These are phyloP conservation scores for Tenthredo livida DNA, from an alignment of 2,888 invertebrate species.

Conservation along the genomic window DNA sequence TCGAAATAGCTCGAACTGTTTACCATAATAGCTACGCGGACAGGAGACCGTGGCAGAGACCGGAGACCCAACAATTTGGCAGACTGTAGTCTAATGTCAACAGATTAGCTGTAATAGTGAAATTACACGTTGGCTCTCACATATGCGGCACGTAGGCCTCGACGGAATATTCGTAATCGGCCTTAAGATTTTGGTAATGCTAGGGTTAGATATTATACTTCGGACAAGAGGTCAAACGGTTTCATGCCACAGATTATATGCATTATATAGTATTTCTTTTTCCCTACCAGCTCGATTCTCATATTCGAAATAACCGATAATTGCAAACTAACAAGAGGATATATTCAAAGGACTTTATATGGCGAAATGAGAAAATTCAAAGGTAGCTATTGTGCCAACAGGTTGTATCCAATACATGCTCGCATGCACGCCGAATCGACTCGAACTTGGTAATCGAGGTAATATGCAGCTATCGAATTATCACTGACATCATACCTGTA, in stretches of 20 bases:
- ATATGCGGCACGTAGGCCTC: constrained; percentile 29
- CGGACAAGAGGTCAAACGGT: constrained; percentile 74
- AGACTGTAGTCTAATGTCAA: constrained; percentile 74
- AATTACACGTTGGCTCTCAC: constrained; percentile 75
- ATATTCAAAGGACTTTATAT: not conserved
- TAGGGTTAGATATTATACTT: constrained; percentile 74
- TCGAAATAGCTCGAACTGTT: constrained; percentile 71
- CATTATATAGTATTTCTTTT: constrained; percentile 74
- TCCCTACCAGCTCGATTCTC: constrained; percentile 66
- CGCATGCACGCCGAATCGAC: not conserved
- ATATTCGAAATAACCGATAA: constrained; percentile 67
- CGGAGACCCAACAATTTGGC: constrained; percentile 54
- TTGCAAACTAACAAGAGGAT: constrained; percentile 55
- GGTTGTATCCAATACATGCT: not conserved
- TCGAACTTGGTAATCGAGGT: too few relatives aligned
- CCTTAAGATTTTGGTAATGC: constrained; percentile 74
- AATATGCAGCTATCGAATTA: too few relatives aligned
- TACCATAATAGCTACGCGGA: constrained; percentile 71
- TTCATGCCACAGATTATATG: constrained; percentile 73
- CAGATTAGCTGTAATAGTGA: constrained; percentile 78
- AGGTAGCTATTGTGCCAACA: not conserved
- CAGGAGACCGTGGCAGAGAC: constrained; percentile 23
- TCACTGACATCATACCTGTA: too few relatives aligned
- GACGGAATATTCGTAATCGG: constrained; percentile 55
- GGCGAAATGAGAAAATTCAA: not conserved